phyloP scores from a whole-genome alignment of 23 tunicate genomes.

The Corella eumyota region DNA sequence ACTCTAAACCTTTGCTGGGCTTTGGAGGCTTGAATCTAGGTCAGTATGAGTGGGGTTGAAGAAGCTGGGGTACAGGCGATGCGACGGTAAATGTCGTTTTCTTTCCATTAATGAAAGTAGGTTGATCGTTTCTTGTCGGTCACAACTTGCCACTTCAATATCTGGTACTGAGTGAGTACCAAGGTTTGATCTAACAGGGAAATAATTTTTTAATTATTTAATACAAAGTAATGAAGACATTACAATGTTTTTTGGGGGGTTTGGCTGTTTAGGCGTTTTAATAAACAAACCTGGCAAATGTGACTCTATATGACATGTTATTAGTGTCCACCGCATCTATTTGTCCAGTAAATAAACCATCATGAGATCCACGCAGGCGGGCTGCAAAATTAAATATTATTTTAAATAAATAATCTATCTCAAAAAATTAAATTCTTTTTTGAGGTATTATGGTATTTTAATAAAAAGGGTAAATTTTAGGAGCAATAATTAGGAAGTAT shows the following conservation, averaged over 20 bases:
- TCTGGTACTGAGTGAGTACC: constrained; percentile 67
- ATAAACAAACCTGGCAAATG: constrained; percentile 75
- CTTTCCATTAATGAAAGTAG: constrained; percentile 59
- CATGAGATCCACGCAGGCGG: constrained; percentile 53
- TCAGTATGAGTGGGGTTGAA: constrained; percentile 17
- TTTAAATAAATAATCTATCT: too few relatives aligned
- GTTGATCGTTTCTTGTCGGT: constrained; percentile 88
- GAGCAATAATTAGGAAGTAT: neutral
- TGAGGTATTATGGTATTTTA: too few relatives aligned
- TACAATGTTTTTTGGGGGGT: too few relatives aligned
- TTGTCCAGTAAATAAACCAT: constrained; percentile 81
- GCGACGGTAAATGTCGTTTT: constrained; percentile 24
- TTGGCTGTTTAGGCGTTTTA: too few relatives aligned
- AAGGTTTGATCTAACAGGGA: constrained; percentile 40
- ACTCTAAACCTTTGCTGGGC: constrained; percentile 34
- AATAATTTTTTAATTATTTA: too few relatives aligned
- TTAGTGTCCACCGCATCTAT: constrained; percentile 77
- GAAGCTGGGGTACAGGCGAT: constrained; percentile 8
- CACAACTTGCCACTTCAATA: constrained; percentile 80
- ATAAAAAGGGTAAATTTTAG: too few relatives aligned
- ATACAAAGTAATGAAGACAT: too few relatives aligned
- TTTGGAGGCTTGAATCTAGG: constrained; percentile 41
- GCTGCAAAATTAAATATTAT: constrained; percentile 10
- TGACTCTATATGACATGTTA: constrained; percentile 72
- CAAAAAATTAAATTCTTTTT: too few relatives aligned